A percentile compares a stretch with the other conserved stretches of the same genome.
Evolutionary conservation across 2,797 vertebrate genomes (phyloP).

Genomic region (Tokudaia muenninki): DNA sequence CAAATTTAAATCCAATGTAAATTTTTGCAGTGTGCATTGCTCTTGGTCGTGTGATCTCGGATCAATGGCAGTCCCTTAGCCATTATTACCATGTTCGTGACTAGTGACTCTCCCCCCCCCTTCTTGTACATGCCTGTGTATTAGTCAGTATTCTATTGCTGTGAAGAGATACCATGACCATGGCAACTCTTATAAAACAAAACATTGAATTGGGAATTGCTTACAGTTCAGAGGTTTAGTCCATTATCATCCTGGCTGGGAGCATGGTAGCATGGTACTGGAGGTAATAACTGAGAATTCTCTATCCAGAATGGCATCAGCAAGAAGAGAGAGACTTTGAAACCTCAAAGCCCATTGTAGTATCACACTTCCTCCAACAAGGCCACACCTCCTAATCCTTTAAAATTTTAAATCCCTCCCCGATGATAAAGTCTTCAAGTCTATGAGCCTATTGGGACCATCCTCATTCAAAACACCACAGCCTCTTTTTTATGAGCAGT

Average conservation of each 20-base stretch:
- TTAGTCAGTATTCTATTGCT: not conserved
- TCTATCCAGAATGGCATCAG: not conserved
- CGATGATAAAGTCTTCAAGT: not conserved
- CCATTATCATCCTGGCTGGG: not conserved
- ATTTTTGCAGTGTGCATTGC: conserved; percentile 18
- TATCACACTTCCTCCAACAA: not conserved
- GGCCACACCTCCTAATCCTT: not conserved
- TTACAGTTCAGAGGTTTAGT: not conserved
- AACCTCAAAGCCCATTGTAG: not conserved
- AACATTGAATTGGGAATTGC: not conserved
- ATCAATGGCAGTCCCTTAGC: not conserved
- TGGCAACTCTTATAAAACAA: not conserved
- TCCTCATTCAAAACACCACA: not conserved
- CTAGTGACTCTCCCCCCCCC: not conserved
- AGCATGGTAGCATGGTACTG: not conserved
- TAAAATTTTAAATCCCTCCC: not conserved
- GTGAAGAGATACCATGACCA: not conserved
- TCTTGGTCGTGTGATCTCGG: not conserved
- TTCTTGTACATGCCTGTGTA: not conserved
- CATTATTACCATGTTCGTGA: not conserved
- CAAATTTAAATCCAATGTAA: conserved; percentile 11
- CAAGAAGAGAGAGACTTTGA: not conserved
- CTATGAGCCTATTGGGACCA: not conserved
- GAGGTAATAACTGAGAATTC: not conserved
- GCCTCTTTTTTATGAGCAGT: conserved; percentile 26